Conservation (phyloP, 2,113 vertebrate genomes). For the Holacanthus passer region DNA sequence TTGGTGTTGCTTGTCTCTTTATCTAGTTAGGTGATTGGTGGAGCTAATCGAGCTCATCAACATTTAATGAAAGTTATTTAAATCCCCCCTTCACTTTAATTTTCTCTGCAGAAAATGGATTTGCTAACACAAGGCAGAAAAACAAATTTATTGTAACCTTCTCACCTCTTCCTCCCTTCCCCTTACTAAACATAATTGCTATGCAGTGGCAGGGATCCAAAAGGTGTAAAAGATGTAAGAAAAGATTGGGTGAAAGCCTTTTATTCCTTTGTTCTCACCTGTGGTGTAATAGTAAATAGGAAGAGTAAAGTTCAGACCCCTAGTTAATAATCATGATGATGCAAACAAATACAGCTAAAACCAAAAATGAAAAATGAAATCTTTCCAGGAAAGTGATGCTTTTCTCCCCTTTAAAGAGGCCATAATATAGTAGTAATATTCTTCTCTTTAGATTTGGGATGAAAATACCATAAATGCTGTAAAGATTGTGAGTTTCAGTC, state of each 20-base stretch:
- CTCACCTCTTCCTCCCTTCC: not conserved
- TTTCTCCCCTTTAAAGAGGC: not conserved
- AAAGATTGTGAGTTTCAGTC: constrained; percentile 3
- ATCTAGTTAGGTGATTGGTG: constrained; percentile 32
- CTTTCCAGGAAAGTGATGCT: constrained; percentile 10
- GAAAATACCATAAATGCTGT: not conserved
- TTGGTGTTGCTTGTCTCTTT: constrained; percentile 14
- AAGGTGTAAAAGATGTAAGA: not conserved
- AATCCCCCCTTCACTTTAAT: constrained; percentile 48
- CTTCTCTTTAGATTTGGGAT: not conserved
- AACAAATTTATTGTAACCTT: constrained; percentile 40
- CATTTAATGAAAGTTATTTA: constrained; percentile 66
- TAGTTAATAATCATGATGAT: not conserved
- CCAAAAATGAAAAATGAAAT: not conserved
- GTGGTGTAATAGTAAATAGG: not conserved
- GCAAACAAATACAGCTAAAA: not conserved
- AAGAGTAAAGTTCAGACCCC: not conserved
- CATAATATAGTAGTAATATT: no score
- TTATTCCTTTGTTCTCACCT: constrained; percentile 6
- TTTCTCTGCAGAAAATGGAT: constrained; percentile 36
- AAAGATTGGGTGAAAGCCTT: not conserved
- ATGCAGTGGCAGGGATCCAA: not conserved
- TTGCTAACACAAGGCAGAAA: constrained; percentile 29
- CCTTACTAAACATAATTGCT: not conserved
- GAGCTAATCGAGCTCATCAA: constrained; percentile 54